A percentile compares a stretch with the other conserved stretches of the same genome.
Conservation (phyloP, 2,113 vertebrate species). For the Spizaetus ornatus region DNA sequence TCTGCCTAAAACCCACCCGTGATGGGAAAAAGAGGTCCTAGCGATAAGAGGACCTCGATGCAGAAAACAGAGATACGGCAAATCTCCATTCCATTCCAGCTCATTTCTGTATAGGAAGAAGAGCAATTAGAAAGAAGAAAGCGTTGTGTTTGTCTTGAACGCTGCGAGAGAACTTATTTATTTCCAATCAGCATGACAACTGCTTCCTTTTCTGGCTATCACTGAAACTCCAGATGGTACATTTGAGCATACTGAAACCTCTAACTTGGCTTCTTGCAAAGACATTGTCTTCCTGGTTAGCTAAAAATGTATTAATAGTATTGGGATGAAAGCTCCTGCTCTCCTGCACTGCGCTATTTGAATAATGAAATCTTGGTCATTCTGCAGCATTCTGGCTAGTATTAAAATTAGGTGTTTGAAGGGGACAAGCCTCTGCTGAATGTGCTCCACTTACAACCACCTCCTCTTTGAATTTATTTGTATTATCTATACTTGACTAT, state of each 20-base stretch:
- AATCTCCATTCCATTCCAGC: neutral
- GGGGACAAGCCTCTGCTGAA: neutral
- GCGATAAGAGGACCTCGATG: neutral
- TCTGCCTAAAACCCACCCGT: neutral
- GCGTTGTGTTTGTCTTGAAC: neutral
- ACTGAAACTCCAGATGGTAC: slow-evolving; percentile 51
- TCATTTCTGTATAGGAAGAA: neutral
- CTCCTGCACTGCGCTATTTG: neutral
- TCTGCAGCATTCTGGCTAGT: neutral
- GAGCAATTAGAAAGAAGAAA: neutral
- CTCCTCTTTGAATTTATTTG: neutral
- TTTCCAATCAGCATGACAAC: slow-evolving; percentile 15
- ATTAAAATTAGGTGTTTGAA: neutral
- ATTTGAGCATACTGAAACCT: neutral
- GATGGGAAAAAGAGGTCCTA: neutral
- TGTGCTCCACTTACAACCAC: neutral
- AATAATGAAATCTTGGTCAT: neutral
- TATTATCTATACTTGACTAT: neutral
- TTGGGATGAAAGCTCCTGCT: neutral
- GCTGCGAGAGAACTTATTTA: neutral
- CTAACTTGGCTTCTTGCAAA: neutral
- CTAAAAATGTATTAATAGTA: neutral
- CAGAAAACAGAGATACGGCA: neutral
- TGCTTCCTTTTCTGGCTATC: slow-evolving; percentile 58
- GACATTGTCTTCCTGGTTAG: neutral